Evolutionary conservation across 2,888 invertebrate genomes (phyloP).

Genomic region (Alloscopus bannaensis): DNA sequence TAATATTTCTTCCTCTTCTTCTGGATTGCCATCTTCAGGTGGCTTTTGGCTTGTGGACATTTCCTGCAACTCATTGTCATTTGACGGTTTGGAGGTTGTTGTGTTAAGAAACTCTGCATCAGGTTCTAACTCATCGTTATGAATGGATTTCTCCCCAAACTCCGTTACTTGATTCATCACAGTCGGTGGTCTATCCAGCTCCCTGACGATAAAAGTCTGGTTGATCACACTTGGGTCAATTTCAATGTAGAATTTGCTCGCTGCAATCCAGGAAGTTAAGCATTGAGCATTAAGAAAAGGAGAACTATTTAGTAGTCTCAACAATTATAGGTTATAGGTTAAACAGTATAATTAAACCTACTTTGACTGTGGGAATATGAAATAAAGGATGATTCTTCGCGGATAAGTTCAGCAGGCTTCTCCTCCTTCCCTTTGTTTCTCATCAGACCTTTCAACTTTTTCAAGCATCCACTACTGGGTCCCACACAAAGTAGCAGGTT

Average conservation of each 20-base stretch:
- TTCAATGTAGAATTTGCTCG: constrained; percentile 40
- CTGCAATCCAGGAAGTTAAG: too few relatives aligned
- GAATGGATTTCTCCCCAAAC: neutral
- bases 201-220: constrained; percentile 21
- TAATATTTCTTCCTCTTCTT: constrained; percentile 25
- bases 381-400: constrained; percentile 20
- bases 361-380: too few relatives aligned
- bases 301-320: too few relatives aligned
- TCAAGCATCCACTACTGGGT: constrained; percentile 25
- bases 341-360: too few relatives aligned
- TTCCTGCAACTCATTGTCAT: neutral
- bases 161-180: constrained; percentile 41
- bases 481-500: constrained; percentile 19
- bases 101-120: constrained; percentile 35
- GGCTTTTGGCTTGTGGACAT: constrained; percentile 1
- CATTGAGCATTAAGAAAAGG: too few relatives aligned
- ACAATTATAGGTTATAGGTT: too few relatives aligned
- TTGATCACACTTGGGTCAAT: constrained; percentile 38
- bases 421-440: constrained; percentile 45
- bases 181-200: constrained; percentile 27
- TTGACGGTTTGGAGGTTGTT: neutral
- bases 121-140: neutral
- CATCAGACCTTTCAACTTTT: constrained; percentile 33
- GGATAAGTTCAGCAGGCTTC: constrained; percentile 39
- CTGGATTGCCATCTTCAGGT: neutral